Evolutionary conservation across 1,140 invertebrate genomes (phyloP).

Genomic region (Drosophila seguyi): DNA sequence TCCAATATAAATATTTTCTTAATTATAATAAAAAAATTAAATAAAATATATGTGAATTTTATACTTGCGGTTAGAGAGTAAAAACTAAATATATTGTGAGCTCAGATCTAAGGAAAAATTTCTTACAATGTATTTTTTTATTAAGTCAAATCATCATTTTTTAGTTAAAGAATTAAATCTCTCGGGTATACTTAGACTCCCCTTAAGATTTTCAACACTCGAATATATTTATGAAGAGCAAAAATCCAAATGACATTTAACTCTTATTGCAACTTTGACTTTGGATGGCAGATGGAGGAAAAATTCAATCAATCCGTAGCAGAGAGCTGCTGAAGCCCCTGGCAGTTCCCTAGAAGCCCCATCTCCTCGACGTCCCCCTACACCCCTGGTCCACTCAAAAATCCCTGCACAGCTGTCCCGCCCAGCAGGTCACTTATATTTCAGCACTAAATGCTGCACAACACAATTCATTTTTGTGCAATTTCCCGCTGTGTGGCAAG

Average conservation of each 20-base stretch:
- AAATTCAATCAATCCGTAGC: constrained; percentile 40
- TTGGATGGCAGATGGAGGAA: constrained; percentile 15
- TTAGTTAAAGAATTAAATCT: neutral
- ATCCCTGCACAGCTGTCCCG: constrained; percentile 25
- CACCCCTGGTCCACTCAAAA: neutral
- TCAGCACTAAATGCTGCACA: constrained; percentile 75
- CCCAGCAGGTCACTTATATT: constrained; percentile 54
- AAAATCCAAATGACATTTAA: constrained; percentile 10
- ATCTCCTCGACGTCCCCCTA: neutral
- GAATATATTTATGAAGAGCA: constrained; percentile 1
- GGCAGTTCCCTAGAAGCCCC: constrained; percentile 16
- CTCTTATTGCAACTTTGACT: constrained; percentile 1
- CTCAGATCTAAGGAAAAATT: no score
- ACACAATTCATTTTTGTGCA: constrained; percentile 80
- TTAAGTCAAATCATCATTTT: no score
- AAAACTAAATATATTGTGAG: neutral
- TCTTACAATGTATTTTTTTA: no score
- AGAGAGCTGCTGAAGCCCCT: constrained; percentile 25
- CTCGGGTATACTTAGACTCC: neutral
- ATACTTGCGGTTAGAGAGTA: no score
- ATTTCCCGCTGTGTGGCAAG: constrained; percentile 71
- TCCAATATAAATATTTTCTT: neutral
- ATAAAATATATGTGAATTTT: no score
- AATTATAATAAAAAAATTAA: no score
- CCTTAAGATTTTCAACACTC: neutral